Conservation (phyloP, 2,888 invertebrate genomes). For the Charanyca ferruginea region DNA sequence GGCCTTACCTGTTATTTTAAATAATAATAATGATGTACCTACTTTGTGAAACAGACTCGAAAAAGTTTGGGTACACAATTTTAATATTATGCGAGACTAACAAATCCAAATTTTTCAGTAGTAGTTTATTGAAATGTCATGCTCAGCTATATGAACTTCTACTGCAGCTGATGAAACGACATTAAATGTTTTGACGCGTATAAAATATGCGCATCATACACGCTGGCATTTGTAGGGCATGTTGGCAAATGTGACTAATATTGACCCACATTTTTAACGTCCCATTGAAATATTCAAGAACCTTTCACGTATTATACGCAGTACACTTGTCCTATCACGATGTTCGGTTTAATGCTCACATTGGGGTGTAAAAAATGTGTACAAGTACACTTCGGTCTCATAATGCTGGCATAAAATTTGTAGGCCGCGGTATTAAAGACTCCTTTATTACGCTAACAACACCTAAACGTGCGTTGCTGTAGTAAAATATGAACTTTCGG, state of each 20-base stretch:
- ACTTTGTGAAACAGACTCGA: no score
- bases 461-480: conserved; percentile 29
- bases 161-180: neutral
- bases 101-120: no score
- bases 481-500: conserved; percentile 42
- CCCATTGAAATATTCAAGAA: conserved; percentile 61
- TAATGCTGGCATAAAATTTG: conserved; percentile 71
- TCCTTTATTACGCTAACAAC: conserved; percentile 58
- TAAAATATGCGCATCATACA: conserved; percentile 8
- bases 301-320: conserved; percentile 49
- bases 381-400: conserved; percentile 65
- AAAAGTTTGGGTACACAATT: no score
- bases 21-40: no score
- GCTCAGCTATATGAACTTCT: no score
- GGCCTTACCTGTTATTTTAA: no score
- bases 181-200: neutral
- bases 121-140: no score
- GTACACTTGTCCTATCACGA: conserved; percentile 54
- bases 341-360: conserved; percentile 63
- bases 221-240: no score
- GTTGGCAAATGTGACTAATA: no score
- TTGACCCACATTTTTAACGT: conserved; percentile 49
- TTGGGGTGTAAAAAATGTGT: conserved; percentile 70
- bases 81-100: no score
- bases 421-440: conserved; percentile 64